Conservation (phyloP, 2,888 invertebrate species). For the Thymelicus lineola region DNA sequence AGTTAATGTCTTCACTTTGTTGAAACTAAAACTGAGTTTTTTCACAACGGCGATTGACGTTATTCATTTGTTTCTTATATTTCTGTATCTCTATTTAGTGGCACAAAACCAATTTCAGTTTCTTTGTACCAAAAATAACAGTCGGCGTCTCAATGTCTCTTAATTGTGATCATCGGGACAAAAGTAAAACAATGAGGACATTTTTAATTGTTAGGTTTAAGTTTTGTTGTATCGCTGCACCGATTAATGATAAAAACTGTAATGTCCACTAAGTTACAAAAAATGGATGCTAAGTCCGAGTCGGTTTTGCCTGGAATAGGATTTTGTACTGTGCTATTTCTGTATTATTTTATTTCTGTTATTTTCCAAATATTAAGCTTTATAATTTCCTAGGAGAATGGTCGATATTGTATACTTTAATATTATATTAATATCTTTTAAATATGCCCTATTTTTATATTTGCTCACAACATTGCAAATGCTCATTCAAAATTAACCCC, state of each 20-base stretch:
- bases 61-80: conserved; percentile 35
- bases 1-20: conserved; percentile 51
- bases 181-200: conserved; percentile 23
- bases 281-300: too few species aligned
- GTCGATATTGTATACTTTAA: too few species aligned
- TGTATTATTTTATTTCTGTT: too few species aligned
- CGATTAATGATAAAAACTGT: conserved; percentile 26
- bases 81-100: conserved; percentile 27
- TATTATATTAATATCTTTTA: too few species aligned
- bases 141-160: conserved; percentile 9
- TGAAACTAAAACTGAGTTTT: conserved; percentile 38
- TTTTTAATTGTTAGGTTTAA: conserved; percentile 26
- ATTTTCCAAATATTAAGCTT: too few species aligned
- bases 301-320: too few species aligned
- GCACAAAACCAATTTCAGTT: conserved; percentile 30
- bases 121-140: conserved; percentile 30
- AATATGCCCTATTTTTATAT: too few species aligned
- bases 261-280: neutral
- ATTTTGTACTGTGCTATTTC: too few species aligned
- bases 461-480: too few species aligned
- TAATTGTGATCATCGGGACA: conserved; percentile 9
- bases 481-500: too few species aligned
- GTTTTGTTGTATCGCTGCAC: neutral
- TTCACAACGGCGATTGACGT: conserved; percentile 18
- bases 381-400: too few species aligned